phyloP scores from a whole-genome alignment of 2,888 invertebrate genomes.

The Lucinisca nassula region DNA sequence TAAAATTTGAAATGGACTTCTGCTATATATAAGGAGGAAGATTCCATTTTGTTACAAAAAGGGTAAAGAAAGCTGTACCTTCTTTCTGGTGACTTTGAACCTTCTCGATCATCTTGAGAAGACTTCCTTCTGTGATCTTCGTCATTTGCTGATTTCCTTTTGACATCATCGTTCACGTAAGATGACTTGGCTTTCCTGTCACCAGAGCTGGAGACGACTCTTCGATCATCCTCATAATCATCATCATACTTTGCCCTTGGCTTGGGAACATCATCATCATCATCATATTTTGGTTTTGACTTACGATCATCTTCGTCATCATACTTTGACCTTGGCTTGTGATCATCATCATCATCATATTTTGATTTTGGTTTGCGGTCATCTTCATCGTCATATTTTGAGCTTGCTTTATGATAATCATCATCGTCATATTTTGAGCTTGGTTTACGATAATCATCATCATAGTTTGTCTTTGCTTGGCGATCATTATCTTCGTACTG shows the following conservation, averaged over 20 bases:
- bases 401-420: no score
- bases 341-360: not conserved
- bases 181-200: not conserved
- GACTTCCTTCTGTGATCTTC: constrained; percentile 14
- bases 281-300: not conserved
- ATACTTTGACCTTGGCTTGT: not conserved
- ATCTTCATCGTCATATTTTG: not conserved
- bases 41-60: no score
- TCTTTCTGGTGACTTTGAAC: constrained; percentile 49
- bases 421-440: not conserved
- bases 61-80: no score
- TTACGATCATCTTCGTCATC: not conserved
- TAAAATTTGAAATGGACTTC: no score
- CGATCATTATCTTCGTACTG: not conserved
- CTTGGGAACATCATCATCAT: not conserved
- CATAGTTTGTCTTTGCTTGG: not conserved
- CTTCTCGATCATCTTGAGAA: constrained; percentile 1
- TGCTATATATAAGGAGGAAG: no score
- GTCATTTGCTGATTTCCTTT: not conserved
- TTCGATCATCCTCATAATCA: not conserved
- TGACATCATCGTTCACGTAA: not conserved
- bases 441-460: not conserved
- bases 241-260: not conserved
- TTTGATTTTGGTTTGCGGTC: not conserved
- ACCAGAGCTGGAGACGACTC: not conserved